Evolutionary conservation across 2,113 vertebrate species (phyloP), one percentile per base, ranked within the genome.

Genomic region (Mugil cephalus): DNA sequence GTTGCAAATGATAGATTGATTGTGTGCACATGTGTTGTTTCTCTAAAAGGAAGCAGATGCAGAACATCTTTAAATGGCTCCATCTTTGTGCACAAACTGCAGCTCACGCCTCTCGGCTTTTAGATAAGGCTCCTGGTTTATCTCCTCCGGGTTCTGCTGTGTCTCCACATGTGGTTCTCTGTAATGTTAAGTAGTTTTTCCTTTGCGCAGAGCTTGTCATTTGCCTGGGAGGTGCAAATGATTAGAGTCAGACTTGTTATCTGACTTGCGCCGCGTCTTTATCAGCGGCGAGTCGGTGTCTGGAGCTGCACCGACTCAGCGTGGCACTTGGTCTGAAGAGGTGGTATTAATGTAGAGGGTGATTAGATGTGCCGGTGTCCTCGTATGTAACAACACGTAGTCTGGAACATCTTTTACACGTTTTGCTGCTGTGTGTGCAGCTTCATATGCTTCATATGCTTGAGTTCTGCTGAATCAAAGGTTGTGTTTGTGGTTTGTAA

Each of bases 141-240:
- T 36, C 60, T 73, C 64, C 67, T 40, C 43, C 81, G 75, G 74
- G 73, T 45, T 18, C 24, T 18, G 35, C 36, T 56, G 67, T 58
- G 10, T 67, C 39, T 30, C 24, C 35, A 38, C 66, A 34, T 21
- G 66, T 34, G 4, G 10, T 15, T 19, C 47, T 71, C 36, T 63
- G 82, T 40, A 43, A 85, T 87, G 75, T 89, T 77, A 88, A 89
- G 79, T 80, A 17, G 51, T 77, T 79, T 30, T 76, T 77, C 69
- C 79, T 21, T 34, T 0, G 1, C 8, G 60, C 17, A 24, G 14
- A 46, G 54, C 50, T 38, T 64, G 56, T 73, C 10, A 7, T 67
- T 51, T 8, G 18, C 10, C 50, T 52, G 36, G 0, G 42, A 77
- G 81, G 83, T 84, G 81, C 72, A 21, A 62, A 6, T 76, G 87